These are phyloP conservation scores for Heterotis niloticus DNA, from an alignment of 2,113 vertebrate genomes.

Conservation along the genomic window DNA sequence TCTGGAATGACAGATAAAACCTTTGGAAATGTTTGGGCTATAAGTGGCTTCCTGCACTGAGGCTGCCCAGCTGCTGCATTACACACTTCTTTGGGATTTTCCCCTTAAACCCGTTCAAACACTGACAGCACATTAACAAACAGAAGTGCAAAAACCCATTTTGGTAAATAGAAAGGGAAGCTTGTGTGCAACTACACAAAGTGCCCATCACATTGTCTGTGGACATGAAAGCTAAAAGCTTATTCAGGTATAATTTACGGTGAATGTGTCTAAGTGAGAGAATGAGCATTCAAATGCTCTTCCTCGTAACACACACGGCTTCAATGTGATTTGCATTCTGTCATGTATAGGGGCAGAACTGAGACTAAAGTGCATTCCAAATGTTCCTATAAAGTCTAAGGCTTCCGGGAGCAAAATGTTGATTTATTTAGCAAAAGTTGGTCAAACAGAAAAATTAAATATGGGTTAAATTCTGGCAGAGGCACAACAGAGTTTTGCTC, in stretches of 20 bases:
- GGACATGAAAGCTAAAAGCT: slow-evolving; percentile 63
- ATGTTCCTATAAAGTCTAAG: not conserved
- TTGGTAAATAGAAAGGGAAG: slow-evolving; percentile 45
- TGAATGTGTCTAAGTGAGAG: slow-evolving; percentile 76
- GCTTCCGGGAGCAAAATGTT: too few species aligned
- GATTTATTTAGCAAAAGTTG: too few species aligned
- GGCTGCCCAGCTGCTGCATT: not conserved
- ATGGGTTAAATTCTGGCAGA: too few species aligned
- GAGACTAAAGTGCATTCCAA: not conserved
- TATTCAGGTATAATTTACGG: slow-evolving; percentile 46
- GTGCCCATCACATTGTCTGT: slow-evolving; percentile 12
- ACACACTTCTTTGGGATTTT: not conserved
- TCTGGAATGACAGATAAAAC: too few species aligned
- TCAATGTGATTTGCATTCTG: slow-evolving; percentile 27
- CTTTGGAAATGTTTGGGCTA: too few species aligned
- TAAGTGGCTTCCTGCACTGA: not conserved
- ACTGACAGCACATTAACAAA: slow-evolving; percentile 31
- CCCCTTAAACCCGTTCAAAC: not conserved
- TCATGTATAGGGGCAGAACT: not conserved
- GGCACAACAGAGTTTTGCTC: too few species aligned
- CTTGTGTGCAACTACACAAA: slow-evolving; percentile 43
- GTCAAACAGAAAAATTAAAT: too few species aligned
- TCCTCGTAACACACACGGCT: slow-evolving; percentile 72
- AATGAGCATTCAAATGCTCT: slow-evolving; percentile 79
- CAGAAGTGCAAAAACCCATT: slow-evolving; percentile 51